Evolutionary conservation across 1,140 invertebrate species (phyloP).

Genomic region (Papilio dardanus): DNA sequence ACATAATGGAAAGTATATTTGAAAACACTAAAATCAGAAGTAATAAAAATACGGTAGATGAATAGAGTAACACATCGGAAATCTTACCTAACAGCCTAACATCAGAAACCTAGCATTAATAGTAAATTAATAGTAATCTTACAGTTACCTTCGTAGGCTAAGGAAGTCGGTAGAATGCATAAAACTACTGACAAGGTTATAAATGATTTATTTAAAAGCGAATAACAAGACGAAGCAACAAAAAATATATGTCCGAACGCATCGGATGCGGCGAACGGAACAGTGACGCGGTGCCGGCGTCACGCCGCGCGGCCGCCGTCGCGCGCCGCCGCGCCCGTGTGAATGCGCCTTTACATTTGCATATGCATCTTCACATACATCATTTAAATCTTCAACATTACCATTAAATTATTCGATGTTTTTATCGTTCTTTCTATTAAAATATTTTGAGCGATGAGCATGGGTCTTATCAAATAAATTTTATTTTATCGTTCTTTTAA

Average conservation of each 20-base stretch:
- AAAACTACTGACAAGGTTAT: not conserved
- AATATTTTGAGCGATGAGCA: not conserved
- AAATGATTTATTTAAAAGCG: conserved; percentile 56
- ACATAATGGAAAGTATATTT: too few relatives aligned
- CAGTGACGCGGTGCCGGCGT: conserved; percentile 64
- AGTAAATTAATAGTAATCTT: too few relatives aligned
- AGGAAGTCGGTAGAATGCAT: too few relatives aligned
- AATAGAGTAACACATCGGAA: too few relatives aligned
- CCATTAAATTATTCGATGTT: not conserved
- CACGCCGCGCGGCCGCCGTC: conserved; percentile 54
- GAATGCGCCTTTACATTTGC: conserved; percentile 66
- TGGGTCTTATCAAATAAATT: not conserved
- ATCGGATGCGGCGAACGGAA: conserved; percentile 59
- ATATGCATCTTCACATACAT: conserved; percentile 43
- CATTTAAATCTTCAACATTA: not conserved
- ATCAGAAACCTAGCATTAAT: too few relatives aligned
- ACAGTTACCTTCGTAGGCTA: too few relatives aligned
- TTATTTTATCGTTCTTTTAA: not conserved
- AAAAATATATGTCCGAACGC: conserved; percentile 38
- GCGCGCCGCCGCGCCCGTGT: conserved; percentile 56
- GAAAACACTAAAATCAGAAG: too few relatives aligned
- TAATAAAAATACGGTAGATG: too few relatives aligned
- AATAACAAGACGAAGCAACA: conserved; percentile 49
- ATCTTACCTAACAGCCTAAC: too few relatives aligned
- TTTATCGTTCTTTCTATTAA: not conserved